These are phyloP conservation scores for Epistrophe eligans DNA, from an alignment of 2,888 invertebrate species.

Conservation along the genomic window DNA sequence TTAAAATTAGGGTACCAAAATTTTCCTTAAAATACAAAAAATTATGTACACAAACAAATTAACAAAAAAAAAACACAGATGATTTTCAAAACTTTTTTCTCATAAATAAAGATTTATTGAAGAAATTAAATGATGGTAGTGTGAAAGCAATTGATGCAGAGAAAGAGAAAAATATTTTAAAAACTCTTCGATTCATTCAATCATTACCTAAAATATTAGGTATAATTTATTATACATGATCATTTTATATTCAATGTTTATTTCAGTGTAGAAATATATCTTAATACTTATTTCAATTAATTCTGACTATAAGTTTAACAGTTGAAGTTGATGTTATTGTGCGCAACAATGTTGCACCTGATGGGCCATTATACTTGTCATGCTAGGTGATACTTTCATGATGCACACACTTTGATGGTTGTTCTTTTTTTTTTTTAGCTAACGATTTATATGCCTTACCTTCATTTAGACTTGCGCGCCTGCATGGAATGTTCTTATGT, in stretches of 20 bases:
- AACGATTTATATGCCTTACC: constrained; percentile 38
- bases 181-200: too few relatives aligned
- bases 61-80: too few relatives aligned
- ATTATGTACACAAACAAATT: too few relatives aligned
- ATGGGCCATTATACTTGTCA: constrained; percentile 24
- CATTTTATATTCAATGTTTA: neutral
- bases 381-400: constrained; percentile 50
- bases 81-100: too few relatives aligned
- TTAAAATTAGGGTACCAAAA: too few relatives aligned
- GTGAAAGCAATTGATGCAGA: too few relatives aligned
- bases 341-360: constrained; percentile 59
- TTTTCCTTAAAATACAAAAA: too few relatives aligned
- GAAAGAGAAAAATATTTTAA: too few relatives aligned
- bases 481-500: constrained; percentile 58
- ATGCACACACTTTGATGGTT: constrained; percentile 63
- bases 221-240: too few relatives aligned
- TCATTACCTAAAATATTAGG: too few relatives aligned
- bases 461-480: constrained; percentile 37
- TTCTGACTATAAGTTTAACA: constrained; percentile 10
- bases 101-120: too few relatives aligned
- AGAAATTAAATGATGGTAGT: too few relatives aligned
- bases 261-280: constrained; percentile 18
- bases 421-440: constrained; percentile 42
- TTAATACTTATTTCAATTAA: constrained; percentile 3
- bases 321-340: constrained; percentile 10